Evolutionary conservation across 2,888 invertebrate genomes (phyloP), one percentile per base, ranked within the genome.

Genomic region (Eristalinus aeneus): DNA sequence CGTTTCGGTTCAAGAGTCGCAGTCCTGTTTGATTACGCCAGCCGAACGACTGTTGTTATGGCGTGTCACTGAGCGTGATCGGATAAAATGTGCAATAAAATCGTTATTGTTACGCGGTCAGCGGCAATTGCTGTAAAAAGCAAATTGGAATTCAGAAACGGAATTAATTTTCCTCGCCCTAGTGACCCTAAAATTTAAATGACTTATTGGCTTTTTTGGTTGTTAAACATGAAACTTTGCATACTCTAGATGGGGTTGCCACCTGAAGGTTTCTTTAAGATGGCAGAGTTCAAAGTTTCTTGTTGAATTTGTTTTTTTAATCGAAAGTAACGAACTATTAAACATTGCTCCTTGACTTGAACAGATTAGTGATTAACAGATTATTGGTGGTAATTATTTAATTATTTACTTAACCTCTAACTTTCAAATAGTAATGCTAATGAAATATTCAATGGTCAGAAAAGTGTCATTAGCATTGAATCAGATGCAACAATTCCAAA

Each of bases 1-100:
- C 60, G 79, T 77, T 67, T 61, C 67, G 79, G 73, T 31, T 67
- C 53, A 36, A 32, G 60, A 68, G 67, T 53, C 22, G 27, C 20
- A 31, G n/a, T 67, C 73, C 67, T 36, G 79, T 79, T 79, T 67
- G 46, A 64, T 67, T 20, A 20, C 22, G 36, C 22, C 39, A 61
- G 8, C 46, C 1, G 46, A 46, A 46, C 46, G 16, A 46, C 46
- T 46, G 46, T 46, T 46, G 46, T 16, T 46, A 16, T 46, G 16
- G 46, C 16, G 46, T 46, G 46, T 46, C 46, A 46, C n/a, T 46
- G 46, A 46, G 16, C 46, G 46, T 46, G 46, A 46, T 46, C 46
- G 16, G 46, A 46, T 46, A 46, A 46, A 46, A n/a, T 46, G 46
- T 16, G 46, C 46, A 46, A 46, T 46, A 46, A 46, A 46, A 46